Conservation (phyloP, 2,113 vertebrate species). For the Cheilinus undulatus region DNA sequence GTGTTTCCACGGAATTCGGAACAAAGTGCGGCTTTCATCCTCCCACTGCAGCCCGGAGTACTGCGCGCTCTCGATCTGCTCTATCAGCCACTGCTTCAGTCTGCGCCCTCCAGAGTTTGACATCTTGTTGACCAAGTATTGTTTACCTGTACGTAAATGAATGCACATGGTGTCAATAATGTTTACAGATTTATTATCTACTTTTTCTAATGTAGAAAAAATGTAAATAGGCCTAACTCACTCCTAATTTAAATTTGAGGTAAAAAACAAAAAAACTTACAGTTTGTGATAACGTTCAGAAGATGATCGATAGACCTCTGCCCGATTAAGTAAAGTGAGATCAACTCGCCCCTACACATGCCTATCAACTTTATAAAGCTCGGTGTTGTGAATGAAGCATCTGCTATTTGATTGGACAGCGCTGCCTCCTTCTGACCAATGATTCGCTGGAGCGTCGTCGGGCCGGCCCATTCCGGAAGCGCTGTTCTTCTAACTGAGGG, state of each 20-base stretch:
- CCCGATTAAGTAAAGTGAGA: conserved; percentile 27
- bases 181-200: too few species aligned
- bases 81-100: conserved; percentile 96
- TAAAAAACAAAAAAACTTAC: conserved; percentile 58
- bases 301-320: conserved; percentile 3
- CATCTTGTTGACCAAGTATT: conserved; percentile 75
- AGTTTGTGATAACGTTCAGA: not conserved
- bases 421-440: conserved; percentile 64
- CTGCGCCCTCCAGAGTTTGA: conserved; percentile 88
- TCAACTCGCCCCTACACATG: not conserved
- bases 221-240: too few species aligned
- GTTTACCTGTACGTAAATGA: conserved; percentile 6
- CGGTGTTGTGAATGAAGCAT: conserved; percentile 65
- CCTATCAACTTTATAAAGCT: conserved; percentile 36
- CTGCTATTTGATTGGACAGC: conserved; percentile 41
- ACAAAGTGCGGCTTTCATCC: conserved; percentile 90
- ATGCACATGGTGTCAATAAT: not conserved
- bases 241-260: not conserved
- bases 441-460: not conserved
- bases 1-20: conserved; percentile 99
- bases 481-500: conserved; percentile 81
- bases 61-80: conserved; percentile 92
- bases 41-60: conserved; percentile 96
- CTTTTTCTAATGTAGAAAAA: too few species aligned
- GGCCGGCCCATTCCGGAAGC: conserved; percentile 49